phyloP scores from a whole-genome alignment of 2,888 invertebrate genomes.

The Cheilosia vulpina region DNA sequence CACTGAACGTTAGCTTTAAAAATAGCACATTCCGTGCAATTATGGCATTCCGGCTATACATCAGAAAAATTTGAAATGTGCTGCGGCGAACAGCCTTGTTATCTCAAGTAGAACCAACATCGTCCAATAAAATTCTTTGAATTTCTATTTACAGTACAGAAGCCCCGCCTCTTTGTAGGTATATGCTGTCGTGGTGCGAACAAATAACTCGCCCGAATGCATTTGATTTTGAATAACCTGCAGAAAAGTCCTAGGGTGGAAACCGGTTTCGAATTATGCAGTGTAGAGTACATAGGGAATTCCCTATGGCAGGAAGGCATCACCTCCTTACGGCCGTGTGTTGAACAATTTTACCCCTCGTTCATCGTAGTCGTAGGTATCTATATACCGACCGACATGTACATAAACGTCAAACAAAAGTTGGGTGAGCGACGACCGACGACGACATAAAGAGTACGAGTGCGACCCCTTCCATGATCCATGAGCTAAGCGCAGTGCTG shows the following conservation, averaged over 20 bases:
- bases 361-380: not conserved
- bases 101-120: not conserved
- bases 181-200: too few species aligned
- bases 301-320: slow-evolving; percentile 27
- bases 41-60: too few species aligned
- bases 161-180: not conserved
- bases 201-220: too few species aligned
- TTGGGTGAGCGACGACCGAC: slow-evolving; percentile 34
- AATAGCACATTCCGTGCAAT: too few species aligned
- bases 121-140: not conserved
- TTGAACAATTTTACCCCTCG: not conserved
- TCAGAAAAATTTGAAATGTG: not conserved
- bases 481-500: slow-evolving; percentile 15
- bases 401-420: slow-evolving; percentile 56
- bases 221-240: slow-evolving; percentile 14
- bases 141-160: not conserved
- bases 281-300: slow-evolving; percentile 47
- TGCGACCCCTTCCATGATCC: slow-evolving; percentile 38
- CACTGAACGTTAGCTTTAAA: too few species aligned
- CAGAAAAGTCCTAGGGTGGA: slow-evolving; percentile 35
- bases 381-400: not conserved
- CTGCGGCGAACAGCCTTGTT: not conserved
- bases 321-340: slow-evolving; percentile 1
- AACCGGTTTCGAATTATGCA: slow-evolving; percentile 42
- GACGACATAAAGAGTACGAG: slow-evolving; percentile 22